Evolutionary conservation across 2,797 vertebrate species (phyloP), one percentile per base, ranked within the genome.

Genomic region (Anguilla anguilla): DNA sequence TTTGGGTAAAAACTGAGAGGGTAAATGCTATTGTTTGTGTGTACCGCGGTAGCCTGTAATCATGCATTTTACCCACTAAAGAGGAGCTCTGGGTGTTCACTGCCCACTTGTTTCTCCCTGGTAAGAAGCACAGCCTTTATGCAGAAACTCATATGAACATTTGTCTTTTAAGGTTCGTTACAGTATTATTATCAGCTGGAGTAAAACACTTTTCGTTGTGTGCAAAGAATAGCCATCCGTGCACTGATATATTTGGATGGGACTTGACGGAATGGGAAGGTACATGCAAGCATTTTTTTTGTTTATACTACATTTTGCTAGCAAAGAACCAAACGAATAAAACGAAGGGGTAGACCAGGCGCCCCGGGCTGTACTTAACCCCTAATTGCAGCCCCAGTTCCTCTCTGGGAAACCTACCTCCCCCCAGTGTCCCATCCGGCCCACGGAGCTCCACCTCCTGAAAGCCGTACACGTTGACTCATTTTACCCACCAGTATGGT

Each of bases 401-500:
- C 22, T 46, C 53, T 31, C 43, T 49, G 82, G 61, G 72, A 83
- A 84, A 64, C 51, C 28, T 83, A 95, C 94, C 92, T 92, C 31
- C 88, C 93, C 95, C 91, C 91, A 59, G 72, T 90, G 57, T 96
- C 95, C 96, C 95, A 93, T 89, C 95, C 94, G 95, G 95, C 93
- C 94, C 94, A 90, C 74, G 87, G 92, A 93, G 93, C 93, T 90
- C 93, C 94, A 93, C 91, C 89, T 92, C 74, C 93, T 19, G 39
- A 25, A 43, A 86, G 92, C 87, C 89, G 94, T 94, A 92, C 92
- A 92, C 94, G 93, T 95, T 95, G 92, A 94, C 90, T 96, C 93
- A 95, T 95, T 96, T 96, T 95, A 95, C 95, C 93, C 94, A 94
- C 91, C 93, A 93, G 83, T 95, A 94, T 94, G 93, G 94, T 92